Conservation (phyloP, 2,888 invertebrate genomes). For the Ophion ventricosus region DNA sequence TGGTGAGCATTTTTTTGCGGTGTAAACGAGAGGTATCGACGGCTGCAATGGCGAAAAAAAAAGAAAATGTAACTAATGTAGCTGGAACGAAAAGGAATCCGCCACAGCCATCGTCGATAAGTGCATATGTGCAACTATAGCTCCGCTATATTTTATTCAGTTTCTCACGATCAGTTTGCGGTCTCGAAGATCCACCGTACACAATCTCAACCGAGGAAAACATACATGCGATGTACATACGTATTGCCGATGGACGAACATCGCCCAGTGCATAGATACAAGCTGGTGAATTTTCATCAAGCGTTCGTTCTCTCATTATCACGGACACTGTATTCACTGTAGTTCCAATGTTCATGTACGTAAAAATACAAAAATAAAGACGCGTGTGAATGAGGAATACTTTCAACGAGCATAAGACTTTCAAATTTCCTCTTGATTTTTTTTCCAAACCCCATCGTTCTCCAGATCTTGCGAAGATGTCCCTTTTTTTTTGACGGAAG, state of each 20-base stretch:
- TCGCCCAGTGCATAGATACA: not conserved
- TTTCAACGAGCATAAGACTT: no score
- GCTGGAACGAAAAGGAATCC: slow-evolving; percentile 41
- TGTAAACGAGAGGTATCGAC: not conserved
- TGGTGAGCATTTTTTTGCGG: not conserved
- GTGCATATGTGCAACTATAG: not conserved
- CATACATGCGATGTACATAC: not conserved
- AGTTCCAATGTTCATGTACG: no score
- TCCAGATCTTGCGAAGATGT: no score
- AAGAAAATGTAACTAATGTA: slow-evolving; percentile 31
- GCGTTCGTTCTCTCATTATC: not conserved
- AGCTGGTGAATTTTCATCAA: slow-evolving; percentile 17
- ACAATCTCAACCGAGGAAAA: slow-evolving; percentile 25
- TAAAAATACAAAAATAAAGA: no score
- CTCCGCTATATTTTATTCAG: slow-evolving; percentile 24
- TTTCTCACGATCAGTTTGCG: slow-evolving; percentile 57
- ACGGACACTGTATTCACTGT: not conserved
- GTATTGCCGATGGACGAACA: slow-evolving; percentile 5
- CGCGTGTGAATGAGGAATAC: no score
- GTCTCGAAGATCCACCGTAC: slow-evolving; percentile 23
- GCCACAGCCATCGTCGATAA: slow-evolving; percentile 32
- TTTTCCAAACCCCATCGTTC: no score
- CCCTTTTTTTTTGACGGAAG: no score
- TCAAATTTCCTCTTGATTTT: no score
- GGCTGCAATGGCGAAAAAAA: not conserved